Evolutionary conservation across 2,888 invertebrate species (phyloP).

Genomic region (Sarcophaga variegata): DNA sequence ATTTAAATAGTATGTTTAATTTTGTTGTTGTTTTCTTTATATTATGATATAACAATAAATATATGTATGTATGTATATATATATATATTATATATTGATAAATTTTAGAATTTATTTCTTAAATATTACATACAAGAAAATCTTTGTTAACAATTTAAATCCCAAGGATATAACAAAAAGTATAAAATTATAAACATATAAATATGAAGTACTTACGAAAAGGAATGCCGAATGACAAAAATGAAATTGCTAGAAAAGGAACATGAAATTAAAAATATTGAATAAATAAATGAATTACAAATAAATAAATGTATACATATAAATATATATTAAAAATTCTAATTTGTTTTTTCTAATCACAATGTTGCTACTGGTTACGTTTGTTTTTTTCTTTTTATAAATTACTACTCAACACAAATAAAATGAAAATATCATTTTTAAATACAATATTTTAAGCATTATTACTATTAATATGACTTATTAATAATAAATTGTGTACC

Average conservation of each 20-base stretch:
- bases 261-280: constrained; percentile 29
- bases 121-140: constrained; percentile 53
- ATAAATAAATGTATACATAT: neutral
- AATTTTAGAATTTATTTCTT: constrained; percentile 63
- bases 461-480: neutral
- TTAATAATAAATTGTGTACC: constrained; percentile 27
- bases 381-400: neutral
- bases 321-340: neutral
- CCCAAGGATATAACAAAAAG: constrained; percentile 26
- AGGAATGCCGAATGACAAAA: neutral
- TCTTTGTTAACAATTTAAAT: constrained; percentile 46
- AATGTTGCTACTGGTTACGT: constrained; percentile 9
- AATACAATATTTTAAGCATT: neutral
- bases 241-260: constrained; percentile 29
- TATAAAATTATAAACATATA: constrained; percentile 31
- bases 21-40: too few species aligned
- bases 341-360: constrained; percentile 20
- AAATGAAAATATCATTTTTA: neutral
- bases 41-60: neutral
- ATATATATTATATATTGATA: constrained; percentile 59
- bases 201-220: constrained; percentile 32
- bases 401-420: neutral
- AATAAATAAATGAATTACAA: constrained; percentile 1
- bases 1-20: constrained; percentile 6
- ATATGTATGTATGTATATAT: constrained; percentile 30